phyloP scores from a whole-genome alignment of 2,888 invertebrate genomes.

The Rhamnusium bicolor region DNA sequence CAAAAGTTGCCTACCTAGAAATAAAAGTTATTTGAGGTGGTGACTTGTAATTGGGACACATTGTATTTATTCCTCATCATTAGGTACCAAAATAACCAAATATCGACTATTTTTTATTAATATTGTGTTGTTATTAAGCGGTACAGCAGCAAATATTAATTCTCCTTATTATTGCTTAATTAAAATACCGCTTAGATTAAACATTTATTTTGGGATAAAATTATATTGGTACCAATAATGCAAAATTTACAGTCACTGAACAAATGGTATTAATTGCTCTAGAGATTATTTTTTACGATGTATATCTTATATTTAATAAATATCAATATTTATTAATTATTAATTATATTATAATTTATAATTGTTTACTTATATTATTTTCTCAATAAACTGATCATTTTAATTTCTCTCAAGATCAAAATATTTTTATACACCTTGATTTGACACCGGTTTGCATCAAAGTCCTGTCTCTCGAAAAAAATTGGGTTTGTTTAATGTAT shows the following conservation, averaged over 20 bases:
- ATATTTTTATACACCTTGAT: no score
- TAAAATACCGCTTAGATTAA: slow-evolving; percentile 19
- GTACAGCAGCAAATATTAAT: slow-evolving; percentile 12
- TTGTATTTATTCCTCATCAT: background rate
- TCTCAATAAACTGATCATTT: background rate
- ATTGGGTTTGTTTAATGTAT: no score
- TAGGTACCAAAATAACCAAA: background rate
- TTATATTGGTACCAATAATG: slow-evolving; percentile 19
- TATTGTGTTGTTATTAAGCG: background rate
- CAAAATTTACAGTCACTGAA: background rate
- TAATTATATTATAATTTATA: slow-evolving; percentile 1
- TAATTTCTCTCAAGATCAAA: background rate
- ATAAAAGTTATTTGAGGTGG: no score
- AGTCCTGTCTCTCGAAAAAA: no score
- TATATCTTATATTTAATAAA: slow-evolving; percentile 2
- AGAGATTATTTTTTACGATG: slow-evolving; percentile 21
- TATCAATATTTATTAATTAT: slow-evolving; percentile 21
- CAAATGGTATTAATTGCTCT: background rate
- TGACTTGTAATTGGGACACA: no score
- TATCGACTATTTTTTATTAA: background rate
- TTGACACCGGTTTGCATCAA: no score
- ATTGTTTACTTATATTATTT: no score
- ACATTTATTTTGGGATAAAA: slow-evolving; percentile 22
- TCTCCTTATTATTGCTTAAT: background rate
- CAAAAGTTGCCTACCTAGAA: no score